Evolutionary conservation across 1,140 invertebrate genomes (phyloP).

Genomic region (Leguminivora glycinivorella): DNA sequence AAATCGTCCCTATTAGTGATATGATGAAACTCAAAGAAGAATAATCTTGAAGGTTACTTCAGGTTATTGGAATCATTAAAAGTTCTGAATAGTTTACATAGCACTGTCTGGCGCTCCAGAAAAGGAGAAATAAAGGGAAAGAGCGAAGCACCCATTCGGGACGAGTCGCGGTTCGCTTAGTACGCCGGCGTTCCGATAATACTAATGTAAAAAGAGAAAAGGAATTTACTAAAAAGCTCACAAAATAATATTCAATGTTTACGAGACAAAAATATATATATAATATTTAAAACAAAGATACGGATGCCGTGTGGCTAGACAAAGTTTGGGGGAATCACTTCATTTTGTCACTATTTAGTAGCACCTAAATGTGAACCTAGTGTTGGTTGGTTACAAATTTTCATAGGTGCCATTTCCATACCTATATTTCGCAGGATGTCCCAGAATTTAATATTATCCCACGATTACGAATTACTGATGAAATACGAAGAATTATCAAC

Average conservation of each 20-base stretch:
- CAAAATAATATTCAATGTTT: neutral
- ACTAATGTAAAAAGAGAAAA: slow-evolving; percentile 1
- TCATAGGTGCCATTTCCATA: too few relatives aligned
- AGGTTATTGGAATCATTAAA: slow-evolving; percentile 3
- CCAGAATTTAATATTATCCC: too few relatives aligned
- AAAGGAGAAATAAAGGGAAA: slow-evolving; percentile 17
- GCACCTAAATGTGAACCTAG: too few relatives aligned
- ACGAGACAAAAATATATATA: neutral
- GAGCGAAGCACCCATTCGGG: slow-evolving; percentile 13
- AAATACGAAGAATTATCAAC: neutral
- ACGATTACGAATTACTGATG: neutral
- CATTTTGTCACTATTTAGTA: too few relatives aligned
- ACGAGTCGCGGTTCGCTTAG: slow-evolving; percentile 15
- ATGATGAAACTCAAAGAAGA: too few relatives aligned
- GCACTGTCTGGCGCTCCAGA: slow-evolving; percentile 1
- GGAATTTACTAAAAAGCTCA: neutral
- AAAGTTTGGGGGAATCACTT: neutral
- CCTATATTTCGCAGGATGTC: too few relatives aligned
- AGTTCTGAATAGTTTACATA: neutral
- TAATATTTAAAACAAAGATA: neutral
- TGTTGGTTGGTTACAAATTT: too few relatives aligned
- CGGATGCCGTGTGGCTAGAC: neutral
- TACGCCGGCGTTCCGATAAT: slow-evolving; percentile 5
- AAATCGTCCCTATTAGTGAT: too few relatives aligned
- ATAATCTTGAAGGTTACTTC: neutral